Evolutionary conservation across 1,140 invertebrate genomes (phyloP).

Genomic region (Anastrepha obliqua): DNA sequence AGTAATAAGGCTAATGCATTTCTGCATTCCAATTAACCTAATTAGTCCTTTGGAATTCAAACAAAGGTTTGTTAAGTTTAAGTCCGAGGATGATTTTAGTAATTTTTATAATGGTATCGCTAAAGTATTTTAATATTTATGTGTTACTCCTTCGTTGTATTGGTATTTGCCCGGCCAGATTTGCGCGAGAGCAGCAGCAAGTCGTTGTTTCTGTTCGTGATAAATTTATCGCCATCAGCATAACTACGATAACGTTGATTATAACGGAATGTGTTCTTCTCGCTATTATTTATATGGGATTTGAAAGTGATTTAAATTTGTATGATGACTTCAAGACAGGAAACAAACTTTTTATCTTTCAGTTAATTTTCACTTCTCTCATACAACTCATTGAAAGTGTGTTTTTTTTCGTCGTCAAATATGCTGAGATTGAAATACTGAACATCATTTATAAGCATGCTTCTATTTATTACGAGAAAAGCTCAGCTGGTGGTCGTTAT

Average conservation of each 20-base stretch:
- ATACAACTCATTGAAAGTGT: slow-evolving; percentile 26
- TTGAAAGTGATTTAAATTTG: slow-evolving; percentile 1
- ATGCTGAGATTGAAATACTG: background rate
- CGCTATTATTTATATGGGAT: background rate
- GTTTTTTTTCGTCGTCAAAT: background rate
- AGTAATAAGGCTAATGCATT: too few species aligned
- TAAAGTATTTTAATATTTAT: background rate
- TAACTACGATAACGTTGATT: slow-evolving; percentile 9
- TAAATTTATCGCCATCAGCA: background rate
- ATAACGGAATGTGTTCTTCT: background rate
- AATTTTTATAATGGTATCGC: slow-evolving; percentile 30
- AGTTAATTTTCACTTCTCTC: background rate
- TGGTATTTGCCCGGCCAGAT: slow-evolving; percentile 36
- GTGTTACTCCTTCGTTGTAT: slow-evolving; percentile 15
- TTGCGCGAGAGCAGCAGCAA: slow-evolving; percentile 6
- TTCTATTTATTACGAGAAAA: background rate
- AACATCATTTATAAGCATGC: slow-evolving; percentile 4
- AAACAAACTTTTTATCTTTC: background rate
- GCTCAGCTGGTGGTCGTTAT: background rate
- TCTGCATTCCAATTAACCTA: slow-evolving; percentile 8
- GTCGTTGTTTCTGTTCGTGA: background rate
- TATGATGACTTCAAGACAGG: slow-evolving; percentile 18
- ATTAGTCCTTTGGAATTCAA: background rate
- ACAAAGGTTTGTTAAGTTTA: background rate
- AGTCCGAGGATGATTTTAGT: background rate